These are phyloP conservation scores for Zygothrica quintamaculata DNA, from an alignment of 2,888 invertebrate genomes.

Conservation along the genomic window DNA sequence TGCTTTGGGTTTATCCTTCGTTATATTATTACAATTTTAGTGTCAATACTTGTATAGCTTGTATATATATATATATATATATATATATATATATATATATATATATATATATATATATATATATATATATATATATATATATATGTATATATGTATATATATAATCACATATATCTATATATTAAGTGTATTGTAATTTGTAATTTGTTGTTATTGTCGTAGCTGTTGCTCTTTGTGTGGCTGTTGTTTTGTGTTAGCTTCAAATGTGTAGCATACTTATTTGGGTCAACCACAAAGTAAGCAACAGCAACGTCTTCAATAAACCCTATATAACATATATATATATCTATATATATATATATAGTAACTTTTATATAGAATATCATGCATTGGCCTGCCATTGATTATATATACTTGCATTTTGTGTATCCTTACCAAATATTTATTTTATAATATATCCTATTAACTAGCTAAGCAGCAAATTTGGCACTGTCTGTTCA, in stretches of 20 bases:
- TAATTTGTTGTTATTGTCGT: constrained; percentile 3
- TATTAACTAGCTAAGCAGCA: too few species aligned
- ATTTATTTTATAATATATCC: too few species aligned
- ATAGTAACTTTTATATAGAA: too few species aligned
- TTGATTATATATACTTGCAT: constrained; percentile 10
- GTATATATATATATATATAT: constrained; percentile 7
- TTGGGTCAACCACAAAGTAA: constrained; percentile 1
- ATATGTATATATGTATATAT: constrained; percentile 9
- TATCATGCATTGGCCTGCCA: constrained; percentile 9
- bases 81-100: constrained; percentile 12
- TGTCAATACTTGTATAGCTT: constrained; percentile 32
- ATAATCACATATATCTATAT: constrained; percentile 4
- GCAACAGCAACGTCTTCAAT: constrained; percentile 14
- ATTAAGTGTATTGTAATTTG: constrained; percentile 7
- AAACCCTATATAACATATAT: neutral
- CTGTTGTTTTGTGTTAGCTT: constrained; percentile 24
- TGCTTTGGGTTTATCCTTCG: constrained; percentile 83
- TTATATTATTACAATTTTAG: constrained; percentile 77
- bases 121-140: constrained; percentile 15
- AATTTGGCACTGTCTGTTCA: too few species aligned
- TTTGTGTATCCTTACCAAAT: too few species aligned
- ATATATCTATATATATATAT: neutral
- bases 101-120: constrained; percentile 9
- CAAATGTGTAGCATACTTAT: constrained; percentile 27
- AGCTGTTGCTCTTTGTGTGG: constrained; percentile 47